Evolutionary conservation across 2,113 vertebrate species (phyloP).

Genomic region (Sialia sialis): DNA sequence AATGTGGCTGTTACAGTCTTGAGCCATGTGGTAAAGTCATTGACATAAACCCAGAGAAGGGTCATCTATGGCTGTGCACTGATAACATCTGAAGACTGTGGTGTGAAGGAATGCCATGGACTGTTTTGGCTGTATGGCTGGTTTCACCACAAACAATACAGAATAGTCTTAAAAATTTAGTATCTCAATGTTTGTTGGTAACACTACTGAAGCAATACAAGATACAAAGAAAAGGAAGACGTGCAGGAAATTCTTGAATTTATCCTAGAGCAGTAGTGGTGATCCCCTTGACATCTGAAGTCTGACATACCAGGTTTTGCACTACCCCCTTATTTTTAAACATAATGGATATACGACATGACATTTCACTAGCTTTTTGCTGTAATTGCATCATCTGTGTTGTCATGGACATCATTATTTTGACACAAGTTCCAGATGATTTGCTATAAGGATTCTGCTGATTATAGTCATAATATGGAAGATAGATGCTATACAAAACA

Average conservation of each 20-base stretch:
- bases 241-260: background rate
- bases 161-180: background rate
- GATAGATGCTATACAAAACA: background rate
- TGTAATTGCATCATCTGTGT: background rate
- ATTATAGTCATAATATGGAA: background rate
- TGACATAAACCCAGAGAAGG: background rate
- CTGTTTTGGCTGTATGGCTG: background rate
- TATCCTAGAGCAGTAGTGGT: background rate
- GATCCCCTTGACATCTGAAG: background rate
- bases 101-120: background rate
- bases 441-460: background rate
- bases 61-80: background rate
- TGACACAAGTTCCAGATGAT: background rate
- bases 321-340: background rate
- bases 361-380: background rate
- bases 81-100: background rate
- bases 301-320: background rate
- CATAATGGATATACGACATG: background rate
- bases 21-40: background rate
- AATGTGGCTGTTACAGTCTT: background rate
- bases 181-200: background rate
- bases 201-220: background rate
- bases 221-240: background rate
- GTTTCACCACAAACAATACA: background rate
- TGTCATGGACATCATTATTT: background rate